Conservation (phyloP, 2,797 vertebrate genomes). For the Gymnoscopelus braueri region DNA sequence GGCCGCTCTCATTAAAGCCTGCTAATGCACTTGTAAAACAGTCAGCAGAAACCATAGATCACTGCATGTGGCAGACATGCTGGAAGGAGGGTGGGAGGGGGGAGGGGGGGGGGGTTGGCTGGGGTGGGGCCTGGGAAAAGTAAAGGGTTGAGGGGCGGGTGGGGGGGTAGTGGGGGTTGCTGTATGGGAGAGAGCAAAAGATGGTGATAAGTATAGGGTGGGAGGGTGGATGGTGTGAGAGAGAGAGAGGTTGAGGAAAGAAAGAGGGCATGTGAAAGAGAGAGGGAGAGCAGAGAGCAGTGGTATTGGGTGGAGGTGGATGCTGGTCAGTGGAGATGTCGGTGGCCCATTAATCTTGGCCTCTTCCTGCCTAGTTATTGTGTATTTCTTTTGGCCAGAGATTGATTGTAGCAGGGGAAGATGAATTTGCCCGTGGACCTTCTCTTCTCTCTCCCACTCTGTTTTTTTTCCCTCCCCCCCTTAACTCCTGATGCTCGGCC, state of each 20-base stretch:
- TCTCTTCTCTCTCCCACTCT: slow-evolving; percentile 69
- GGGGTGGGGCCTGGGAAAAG: slow-evolving; percentile 28
- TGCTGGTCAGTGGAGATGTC: slow-evolving; percentile 98
- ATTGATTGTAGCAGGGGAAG: slow-evolving; percentile 98
- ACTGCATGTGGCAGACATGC: slow-evolving; percentile 91
- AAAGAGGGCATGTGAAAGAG: slow-evolving; percentile 45
- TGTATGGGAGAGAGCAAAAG: slow-evolving; percentile 45
- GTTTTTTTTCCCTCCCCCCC: slow-evolving; percentile 59
- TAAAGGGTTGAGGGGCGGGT: slow-evolving; percentile 78
- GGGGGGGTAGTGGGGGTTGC: slow-evolving; percentile 26
- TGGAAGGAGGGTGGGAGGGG: slow-evolving; percentile 77
- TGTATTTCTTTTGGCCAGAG: slow-evolving; percentile 99
- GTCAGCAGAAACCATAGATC: slow-evolving; percentile 97
- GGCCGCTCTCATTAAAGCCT: slow-evolving; percentile 97
- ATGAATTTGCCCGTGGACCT: slow-evolving; percentile 95
- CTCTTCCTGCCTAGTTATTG: slow-evolving; percentile 98
- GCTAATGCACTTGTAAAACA: slow-evolving; percentile 99
- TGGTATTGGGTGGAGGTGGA: slow-evolving; percentile 88
- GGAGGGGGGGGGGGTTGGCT: slow-evolving; percentile 24
- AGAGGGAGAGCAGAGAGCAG: slow-evolving; percentile 33
- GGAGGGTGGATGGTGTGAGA: slow-evolving; percentile 11
- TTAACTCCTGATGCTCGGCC: slow-evolving; percentile 86
- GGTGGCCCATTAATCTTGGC: slow-evolving; percentile 96
- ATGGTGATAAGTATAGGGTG: slow-evolving; percentile 14
- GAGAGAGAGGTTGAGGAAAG: slow-evolving; percentile 45